phyloP scores from a whole-genome alignment of 1,140 invertebrate genomes.

The Agrilus planipennis region DNA sequence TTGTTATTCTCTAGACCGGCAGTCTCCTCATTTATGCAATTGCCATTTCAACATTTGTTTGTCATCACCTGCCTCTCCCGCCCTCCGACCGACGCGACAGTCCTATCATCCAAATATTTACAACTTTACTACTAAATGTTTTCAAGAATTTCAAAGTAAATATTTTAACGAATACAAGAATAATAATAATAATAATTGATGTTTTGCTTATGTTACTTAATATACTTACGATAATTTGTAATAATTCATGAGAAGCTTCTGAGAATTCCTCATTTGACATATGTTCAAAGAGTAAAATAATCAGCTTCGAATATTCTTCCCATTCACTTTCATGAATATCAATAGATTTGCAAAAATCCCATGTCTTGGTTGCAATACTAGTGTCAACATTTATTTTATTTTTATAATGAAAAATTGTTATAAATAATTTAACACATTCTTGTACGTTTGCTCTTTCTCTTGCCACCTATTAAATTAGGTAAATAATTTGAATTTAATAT shows the following conservation, averaged over 20 bases:
- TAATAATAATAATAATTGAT: too few relatives aligned
- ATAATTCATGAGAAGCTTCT: conserved; percentile 14
- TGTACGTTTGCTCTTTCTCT: not conserved
- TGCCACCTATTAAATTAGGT: too few relatives aligned
- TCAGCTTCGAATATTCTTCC: conserved; percentile 20
- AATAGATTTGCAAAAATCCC: conserved; percentile 15
- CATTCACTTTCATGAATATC: conserved; percentile 1
- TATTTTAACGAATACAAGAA: conserved; percentile 1
- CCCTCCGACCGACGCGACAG: too few relatives aligned
- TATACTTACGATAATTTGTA: conserved; percentile 17
- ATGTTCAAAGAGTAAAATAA: conserved; percentile 18
- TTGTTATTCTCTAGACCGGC: too few relatives aligned
- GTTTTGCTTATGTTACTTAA: too few relatives aligned
- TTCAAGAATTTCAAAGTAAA: not conserved
- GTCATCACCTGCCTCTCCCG: too few relatives aligned
- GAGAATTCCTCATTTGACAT: conserved; percentile 23
- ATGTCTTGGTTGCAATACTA: conserved; percentile 18
- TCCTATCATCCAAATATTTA: conserved; percentile 1
- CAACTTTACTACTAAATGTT: not conserved
- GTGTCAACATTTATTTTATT: conserved; percentile 12
- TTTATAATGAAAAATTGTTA: conserved; percentile 20
- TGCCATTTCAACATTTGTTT: too few relatives aligned
- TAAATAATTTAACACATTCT: conserved; percentile 14
- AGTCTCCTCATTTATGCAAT: too few relatives aligned
- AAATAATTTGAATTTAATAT: too few relatives aligned